Evolutionary conservation across 2,113 vertebrate species (phyloP), one percentile per base, ranked within the genome.

Genomic region (Poeciliopsis turrubarensis): DNA sequence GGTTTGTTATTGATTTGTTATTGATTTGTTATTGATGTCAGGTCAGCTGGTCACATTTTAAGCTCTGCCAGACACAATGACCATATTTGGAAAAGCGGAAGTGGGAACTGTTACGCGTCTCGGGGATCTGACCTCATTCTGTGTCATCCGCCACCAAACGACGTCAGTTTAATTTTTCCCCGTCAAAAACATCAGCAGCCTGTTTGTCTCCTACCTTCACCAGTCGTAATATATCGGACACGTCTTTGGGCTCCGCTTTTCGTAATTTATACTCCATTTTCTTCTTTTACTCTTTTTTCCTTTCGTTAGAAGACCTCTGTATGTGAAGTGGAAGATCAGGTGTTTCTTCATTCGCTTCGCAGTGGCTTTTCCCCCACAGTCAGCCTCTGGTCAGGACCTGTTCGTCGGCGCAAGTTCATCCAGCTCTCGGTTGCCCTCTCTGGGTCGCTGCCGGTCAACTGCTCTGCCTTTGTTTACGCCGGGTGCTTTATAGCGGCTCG

Each of bases 281-380:
- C 97, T 96, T 92, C 96, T 95, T 94, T 96, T 97, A 89, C 96
- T 97, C 89, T 97, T 97, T 86, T 96, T 97, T 80, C 97, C 96
- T 95, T 96, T 98, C 93, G 96, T 96, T 85, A 96, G 94, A 78
- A 97, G 92, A 95, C 97, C 97, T 95, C 97, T 95, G 91, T 97
- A 98, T 79, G 96, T 97, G 96, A 98, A 98, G 90, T 96, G 95
- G 89, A 98, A 95, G 92, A 98, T 94, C 73, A 97, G 91, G 78
- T 95, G 96, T 83, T 98, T 99, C 96, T 96, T 98, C 98, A 98
- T 99, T 97, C 96, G 97, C 94, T 92, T 96, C 95, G 92, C 93
- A 94, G 94, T 94, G 95, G 94, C 90, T 93, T 92, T 92, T 90
- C 87, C 87, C 92, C 95, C 93, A 91, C 94, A 95, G 95, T 96